These are phyloP conservation scores for Noctua janthe DNA, from an alignment of 2,888 invertebrate species.

Conservation along the genomic window DNA sequence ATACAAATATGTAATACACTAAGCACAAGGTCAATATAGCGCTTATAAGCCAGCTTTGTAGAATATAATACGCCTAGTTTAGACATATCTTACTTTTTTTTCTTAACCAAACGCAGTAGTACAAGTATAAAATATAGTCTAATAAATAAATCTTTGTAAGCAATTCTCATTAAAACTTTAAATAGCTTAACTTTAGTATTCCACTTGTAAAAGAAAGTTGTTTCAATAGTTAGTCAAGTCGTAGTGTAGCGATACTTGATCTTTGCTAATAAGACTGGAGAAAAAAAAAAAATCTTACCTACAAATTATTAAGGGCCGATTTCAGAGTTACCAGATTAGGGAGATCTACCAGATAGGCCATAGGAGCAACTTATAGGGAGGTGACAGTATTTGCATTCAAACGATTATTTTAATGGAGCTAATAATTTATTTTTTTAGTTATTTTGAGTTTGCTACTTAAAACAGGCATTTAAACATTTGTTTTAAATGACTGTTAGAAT, in stretches of 20 bases:
- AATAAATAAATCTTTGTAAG: slow-evolving; percentile 10
- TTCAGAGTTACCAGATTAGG: too few relatives aligned
- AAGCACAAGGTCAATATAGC: not conserved
- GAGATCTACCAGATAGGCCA: not conserved
- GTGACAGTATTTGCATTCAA: not conserved
- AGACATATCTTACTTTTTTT: not conserved
- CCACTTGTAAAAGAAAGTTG: slow-evolving; percentile 7
- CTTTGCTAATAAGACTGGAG: too few relatives aligned
- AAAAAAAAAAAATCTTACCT: too few relatives aligned
- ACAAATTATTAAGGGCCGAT: too few relatives aligned
- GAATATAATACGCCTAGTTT: not conserved
- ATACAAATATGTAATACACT: not conserved
- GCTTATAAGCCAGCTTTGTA: not conserved
- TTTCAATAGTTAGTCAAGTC: slow-evolving; percentile 15
- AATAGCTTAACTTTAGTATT: slow-evolving; percentile 1
- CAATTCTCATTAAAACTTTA: slow-evolving; percentile 22
- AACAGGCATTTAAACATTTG: not conserved
- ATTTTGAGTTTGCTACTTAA: not conserved
- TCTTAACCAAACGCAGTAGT: not conserved
- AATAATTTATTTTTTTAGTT: not conserved
- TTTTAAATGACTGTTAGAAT: not conserved
- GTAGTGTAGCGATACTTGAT: not conserved
- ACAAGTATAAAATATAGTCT: not conserved
- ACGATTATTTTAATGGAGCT: not conserved
- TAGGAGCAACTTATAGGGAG: not conserved